These are phyloP conservation scores for Rattus rattus DNA, from an alignment of 2,113 vertebrate genomes.

Conservation along the genomic window DNA sequence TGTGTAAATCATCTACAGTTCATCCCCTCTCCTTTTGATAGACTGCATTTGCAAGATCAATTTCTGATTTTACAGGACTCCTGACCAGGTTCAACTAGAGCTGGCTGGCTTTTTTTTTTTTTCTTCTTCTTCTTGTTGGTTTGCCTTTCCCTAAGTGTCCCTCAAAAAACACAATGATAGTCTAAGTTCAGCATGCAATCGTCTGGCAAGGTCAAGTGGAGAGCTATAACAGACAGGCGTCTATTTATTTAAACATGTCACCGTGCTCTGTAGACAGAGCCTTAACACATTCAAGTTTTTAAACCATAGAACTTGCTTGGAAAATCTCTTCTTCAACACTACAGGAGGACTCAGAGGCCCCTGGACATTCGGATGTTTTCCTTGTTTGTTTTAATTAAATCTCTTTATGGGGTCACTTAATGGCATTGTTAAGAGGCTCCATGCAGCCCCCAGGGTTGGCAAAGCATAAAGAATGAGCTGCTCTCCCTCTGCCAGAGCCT, in stretches of 20 bases:
- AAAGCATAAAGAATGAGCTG: slow-evolving; percentile 89
- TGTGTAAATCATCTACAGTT: slow-evolving; percentile 62
- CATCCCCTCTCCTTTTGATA: slow-evolving; percentile 69
- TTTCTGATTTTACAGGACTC: slow-evolving; percentile 76
- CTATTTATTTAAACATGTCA: slow-evolving; percentile 82
- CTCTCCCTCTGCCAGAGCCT: slow-evolving; percentile 88
- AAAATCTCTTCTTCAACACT: slow-evolving; percentile 60
- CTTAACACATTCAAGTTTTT: slow-evolving; percentile 77
- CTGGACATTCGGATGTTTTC: slow-evolving; percentile 58
- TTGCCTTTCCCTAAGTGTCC: slow-evolving; percentile 76
- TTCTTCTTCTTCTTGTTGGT: neutral
- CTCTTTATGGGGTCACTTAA: slow-evolving; percentile 86
- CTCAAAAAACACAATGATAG: slow-evolving; percentile 74
- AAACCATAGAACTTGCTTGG: slow-evolving; percentile 77
- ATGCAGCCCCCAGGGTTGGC: slow-evolving; percentile 85
- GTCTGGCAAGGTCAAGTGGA: slow-evolving; percentile 84
- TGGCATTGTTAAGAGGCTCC: slow-evolving; percentile 90
- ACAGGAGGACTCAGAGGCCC: slow-evolving; percentile 79
- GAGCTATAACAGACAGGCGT: slow-evolving; percentile 73
- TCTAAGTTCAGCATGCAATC: slow-evolving; percentile 70
- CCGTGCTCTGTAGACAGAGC: slow-evolving; percentile 61
- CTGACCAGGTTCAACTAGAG: slow-evolving; percentile 73
- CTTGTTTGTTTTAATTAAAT: slow-evolving; percentile 72
- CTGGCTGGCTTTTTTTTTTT: slow-evolving; percentile 63
- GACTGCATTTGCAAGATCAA: slow-evolving; percentile 81